Evolutionary conservation across 2,113 vertebrate genomes (phyloP), one percentile per base, ranked within the genome.

Genomic region (Oryzias woworae): DNA sequence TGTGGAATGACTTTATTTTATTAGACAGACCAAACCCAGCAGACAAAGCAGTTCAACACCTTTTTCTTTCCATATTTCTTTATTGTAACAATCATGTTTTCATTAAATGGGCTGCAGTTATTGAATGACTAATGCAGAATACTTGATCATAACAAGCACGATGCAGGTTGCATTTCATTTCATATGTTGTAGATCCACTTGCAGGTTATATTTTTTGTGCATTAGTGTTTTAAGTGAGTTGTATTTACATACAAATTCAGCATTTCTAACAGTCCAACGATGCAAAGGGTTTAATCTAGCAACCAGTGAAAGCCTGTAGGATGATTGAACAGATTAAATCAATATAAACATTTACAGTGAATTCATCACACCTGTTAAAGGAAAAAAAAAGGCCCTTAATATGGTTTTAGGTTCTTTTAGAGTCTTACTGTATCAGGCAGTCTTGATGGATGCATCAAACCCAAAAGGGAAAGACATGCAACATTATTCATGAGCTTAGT

Each of bases 381-480:
- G 42, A 48, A 47, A 22, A n/a, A 14, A n/a, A 82, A 70, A 45
- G 36, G 48, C 26, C 1, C 17, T 54, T 17, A 7, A n/a, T 5
- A 36, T 53, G 8, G 1, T 53, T 42, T 47, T 46, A 4, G 46
- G n/a, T 17, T 10, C n/a, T 46, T 46, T 26, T 3, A 28, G 7
- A 28, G 7, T 15, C 5, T 56, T 3, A 22, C 49, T 51, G 54
- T 42, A 62, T 17, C 59, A 43, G 48, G 54, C 17, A 49, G 28
- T n/a, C 3, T 31, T 14, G 45, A 20, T 3, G 46, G 51, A 60
- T 52, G 55, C 55, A 49, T 23, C 23, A 53, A 62, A 61, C 72
- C 47, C 13, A 44, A 44, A 71, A 56, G 42, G 16, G 45, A 55
- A 55, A 47, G 44, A 56, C 72, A 69, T 73, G 77, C 70, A 67